phyloP scores from a whole-genome alignment of 2,797 vertebrate species.

The Lepidocolaptes lacrymiger region DNA sequence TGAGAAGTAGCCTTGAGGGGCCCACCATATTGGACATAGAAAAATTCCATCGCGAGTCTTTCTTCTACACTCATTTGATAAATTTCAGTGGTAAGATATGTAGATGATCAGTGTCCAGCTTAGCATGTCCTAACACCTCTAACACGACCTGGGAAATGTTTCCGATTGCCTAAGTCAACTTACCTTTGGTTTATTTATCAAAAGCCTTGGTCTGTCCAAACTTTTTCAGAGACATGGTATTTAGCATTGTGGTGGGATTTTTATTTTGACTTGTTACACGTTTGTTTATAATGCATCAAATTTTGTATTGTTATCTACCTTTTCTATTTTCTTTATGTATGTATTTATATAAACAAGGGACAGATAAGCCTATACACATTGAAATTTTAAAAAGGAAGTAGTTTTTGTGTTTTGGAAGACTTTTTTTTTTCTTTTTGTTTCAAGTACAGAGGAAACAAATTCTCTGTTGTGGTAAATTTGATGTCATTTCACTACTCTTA shows the following conservation, averaged over 20 bases:
- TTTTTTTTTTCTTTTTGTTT: neutral
- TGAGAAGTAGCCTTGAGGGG: slow-evolving; percentile 95
- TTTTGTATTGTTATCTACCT: slow-evolving; percentile 24
- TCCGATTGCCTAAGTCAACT: slow-evolving; percentile 68
- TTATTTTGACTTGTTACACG: slow-evolving; percentile 30
- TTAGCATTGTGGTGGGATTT: slow-evolving; percentile 37
- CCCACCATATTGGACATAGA: slow-evolving; percentile 98
- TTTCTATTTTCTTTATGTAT: neutral
- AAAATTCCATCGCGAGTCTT: slow-evolving; percentile 97
- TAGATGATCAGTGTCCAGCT: slow-evolving; percentile 73
- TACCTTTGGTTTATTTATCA: slow-evolving; percentile 19
- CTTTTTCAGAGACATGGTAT: neutral
- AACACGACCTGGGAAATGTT: slow-evolving; percentile 73
- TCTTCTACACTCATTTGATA: slow-evolving; percentile 98
- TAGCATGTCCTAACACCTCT: slow-evolving; percentile 79
- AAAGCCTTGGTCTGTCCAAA: slow-evolving; percentile 30
- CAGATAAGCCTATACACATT: neutral
- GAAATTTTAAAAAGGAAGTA: slow-evolving; percentile 27
- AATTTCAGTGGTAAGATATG: slow-evolving; percentile 95
- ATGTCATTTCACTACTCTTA: slow-evolving; percentile 55
- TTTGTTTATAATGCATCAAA: slow-evolving; percentile 14
- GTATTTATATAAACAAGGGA: slow-evolving; percentile 1
- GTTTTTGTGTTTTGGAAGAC: neutral
- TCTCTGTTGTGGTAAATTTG: slow-evolving; percentile 54
- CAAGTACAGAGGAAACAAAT: slow-evolving; percentile 31